Percentiles rank a stretch among this genome's conserved stretches.
phyloP scores from a whole-genome alignment of 1,140 invertebrate species.

The Drosophila lacertosa region DNA sequence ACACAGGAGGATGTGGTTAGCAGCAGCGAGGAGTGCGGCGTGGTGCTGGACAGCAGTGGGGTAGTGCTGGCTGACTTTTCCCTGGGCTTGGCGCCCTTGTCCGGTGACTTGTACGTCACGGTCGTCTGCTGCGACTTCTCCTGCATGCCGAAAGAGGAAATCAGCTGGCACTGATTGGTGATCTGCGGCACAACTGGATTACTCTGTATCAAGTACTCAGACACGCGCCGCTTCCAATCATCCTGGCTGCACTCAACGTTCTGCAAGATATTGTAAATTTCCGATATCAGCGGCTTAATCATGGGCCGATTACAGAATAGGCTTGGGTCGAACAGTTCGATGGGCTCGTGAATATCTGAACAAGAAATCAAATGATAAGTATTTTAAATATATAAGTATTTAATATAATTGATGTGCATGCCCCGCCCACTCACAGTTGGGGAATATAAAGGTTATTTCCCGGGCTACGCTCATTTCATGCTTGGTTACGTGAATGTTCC shows the following conservation, averaged over 20 bases:
- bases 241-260: constrained; percentile 65
- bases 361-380: not conserved
- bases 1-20: constrained; percentile 70
- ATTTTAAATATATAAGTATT: not conserved
- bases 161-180: constrained; percentile 58
- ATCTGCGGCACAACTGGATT: constrained; percentile 60
- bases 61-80: constrained; percentile 28
- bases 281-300: constrained; percentile 57
- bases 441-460: constrained; percentile 96
- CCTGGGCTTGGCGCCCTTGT: constrained; percentile 28
- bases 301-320: constrained; percentile 59
- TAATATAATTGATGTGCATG: not conserved
- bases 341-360: constrained; percentile 73
- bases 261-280: constrained; percentile 69
- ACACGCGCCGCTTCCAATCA: constrained; percentile 66
- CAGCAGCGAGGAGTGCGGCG: constrained; percentile 59
- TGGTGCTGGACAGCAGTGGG: constrained; percentile 36
- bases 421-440: constrained; percentile 87
- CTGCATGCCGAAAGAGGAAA: constrained; percentile 46
- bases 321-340: constrained; percentile 50
- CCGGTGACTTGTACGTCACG: constrained; percentile 44
- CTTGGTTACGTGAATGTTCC: constrained; percentile 91
- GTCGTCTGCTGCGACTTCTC: constrained; percentile 56
- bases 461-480: constrained; percentile 88
- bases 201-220: constrained; percentile 60